Evolutionary conservation across 2,113 vertebrate genomes (phyloP).

Genomic region (Struthio camelus): DNA sequence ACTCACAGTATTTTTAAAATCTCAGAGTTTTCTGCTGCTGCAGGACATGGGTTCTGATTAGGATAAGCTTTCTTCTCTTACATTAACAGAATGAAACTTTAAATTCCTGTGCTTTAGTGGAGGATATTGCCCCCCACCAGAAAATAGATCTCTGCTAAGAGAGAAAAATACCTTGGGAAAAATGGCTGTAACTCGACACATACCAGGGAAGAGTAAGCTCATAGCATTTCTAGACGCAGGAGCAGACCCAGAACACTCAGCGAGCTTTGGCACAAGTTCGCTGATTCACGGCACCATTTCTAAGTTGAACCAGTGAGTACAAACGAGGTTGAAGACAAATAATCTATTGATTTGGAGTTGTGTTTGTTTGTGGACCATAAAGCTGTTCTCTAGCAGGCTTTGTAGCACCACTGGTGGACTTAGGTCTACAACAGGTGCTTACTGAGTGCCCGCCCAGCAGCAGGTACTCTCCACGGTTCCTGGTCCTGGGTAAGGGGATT

Average conservation of each 20-base stretch:
- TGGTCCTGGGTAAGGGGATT: fast-evolving
- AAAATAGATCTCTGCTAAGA: background rate
- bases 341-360: background rate
- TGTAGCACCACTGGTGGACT: background rate
- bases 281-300: background rate
- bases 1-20: background rate
- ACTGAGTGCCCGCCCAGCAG: background rate
- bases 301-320: background rate
- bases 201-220: background rate
- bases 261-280: background rate
- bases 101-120: background rate
- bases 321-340: background rate
- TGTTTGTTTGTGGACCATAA: background rate
- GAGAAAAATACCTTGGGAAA: background rate
- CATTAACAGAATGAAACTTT: background rate
- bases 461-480: background rate
- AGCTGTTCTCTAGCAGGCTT: background rate
- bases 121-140: background rate
- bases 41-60: background rate
- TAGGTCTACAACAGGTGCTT: background rate
- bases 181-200: background rate
- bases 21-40: background rate
- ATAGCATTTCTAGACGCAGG: background rate
- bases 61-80: background rate
- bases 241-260: background rate